A percentile compares a stretch with the other conserved stretches of the same genome.
Evolutionary conservation across 64 coral and sea anemone genomes (phyloP).

Genomic region (Exaiptasia diaphana): DNA sequence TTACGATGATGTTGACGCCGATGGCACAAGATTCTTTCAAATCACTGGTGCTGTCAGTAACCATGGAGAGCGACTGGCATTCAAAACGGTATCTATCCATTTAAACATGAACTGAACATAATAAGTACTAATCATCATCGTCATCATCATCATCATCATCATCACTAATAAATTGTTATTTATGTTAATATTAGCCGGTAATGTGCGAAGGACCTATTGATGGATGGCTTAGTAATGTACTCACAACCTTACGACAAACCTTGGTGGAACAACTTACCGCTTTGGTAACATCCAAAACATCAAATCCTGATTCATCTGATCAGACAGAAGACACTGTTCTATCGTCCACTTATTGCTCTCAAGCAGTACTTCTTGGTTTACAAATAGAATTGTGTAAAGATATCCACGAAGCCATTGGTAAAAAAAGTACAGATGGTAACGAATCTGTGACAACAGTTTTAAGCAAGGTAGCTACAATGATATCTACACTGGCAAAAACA

Average conservation of each 20-base stretch:
- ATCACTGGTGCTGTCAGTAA: conserved; percentile 73
- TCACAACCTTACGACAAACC: conserved; percentile 54
- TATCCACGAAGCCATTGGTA: conserved; percentile 61
- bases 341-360: conserved; percentile 18
- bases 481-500: background rate
- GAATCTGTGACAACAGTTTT: conserved; percentile 35
- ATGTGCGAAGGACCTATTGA: conserved; percentile 89
- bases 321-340: background rate
- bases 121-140: no score
- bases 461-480: conserved; percentile 50
- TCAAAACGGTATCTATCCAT: conserved; percentile 67
- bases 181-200: no score
- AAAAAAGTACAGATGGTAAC: conserved; percentile 24
- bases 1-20: conserved; percentile 61
- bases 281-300: background rate
- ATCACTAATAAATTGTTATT: no score
- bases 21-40: conserved; percentile 66
- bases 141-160: no score
- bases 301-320: conserved; percentile 13
- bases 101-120: background rate
- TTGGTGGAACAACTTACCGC: conserved; percentile 62
- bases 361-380: conserved; percentile 64
- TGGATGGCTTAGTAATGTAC: conserved; percentile 61
- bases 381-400: conserved; percentile 73
- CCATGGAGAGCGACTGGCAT: conserved; percentile 70